Percentiles rank a stretch among this genome's conserved stretches.
phyloP scores from a whole-genome alignment of 2,113 vertebrate species.

The Tretioscincus oriximinensis region DNA sequence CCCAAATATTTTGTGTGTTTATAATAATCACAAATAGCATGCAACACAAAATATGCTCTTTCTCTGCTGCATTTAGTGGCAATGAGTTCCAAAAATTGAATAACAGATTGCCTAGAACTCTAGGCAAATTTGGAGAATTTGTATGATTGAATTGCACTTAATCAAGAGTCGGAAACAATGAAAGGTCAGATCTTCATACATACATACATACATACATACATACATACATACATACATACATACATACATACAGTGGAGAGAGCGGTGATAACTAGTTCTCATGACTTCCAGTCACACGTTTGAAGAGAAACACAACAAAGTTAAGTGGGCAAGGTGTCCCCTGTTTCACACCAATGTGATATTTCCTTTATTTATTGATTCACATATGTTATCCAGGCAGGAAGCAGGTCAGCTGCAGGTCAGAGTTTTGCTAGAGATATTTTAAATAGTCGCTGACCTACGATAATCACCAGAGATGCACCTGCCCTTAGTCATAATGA shows the following conservation, averaged over 20 bases:
- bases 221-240: too few relatives aligned
- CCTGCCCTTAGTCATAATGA: constrained; percentile 18
- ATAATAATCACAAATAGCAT: too few relatives aligned
- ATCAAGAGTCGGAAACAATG: too few relatives aligned
- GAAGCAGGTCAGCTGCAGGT: constrained; percentile 26
- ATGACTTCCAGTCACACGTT: neutral
- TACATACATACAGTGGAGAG: neutral
- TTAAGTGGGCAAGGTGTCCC: neutral
- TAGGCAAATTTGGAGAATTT: too few relatives aligned
- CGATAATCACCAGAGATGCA: constrained; percentile 18
- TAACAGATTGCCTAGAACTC: too few relatives aligned
- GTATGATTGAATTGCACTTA: too few relatives aligned
- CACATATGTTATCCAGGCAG: constrained; percentile 14
- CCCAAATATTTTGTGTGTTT: neutral
- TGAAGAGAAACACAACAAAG: neutral
- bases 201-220: too few relatives aligned
- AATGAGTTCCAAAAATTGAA: too few relatives aligned
- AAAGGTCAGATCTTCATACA: too few relatives aligned
- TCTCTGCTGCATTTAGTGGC: too few relatives aligned
- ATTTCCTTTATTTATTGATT: constrained; percentile 25
- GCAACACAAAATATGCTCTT: neutral
- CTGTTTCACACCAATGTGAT: constrained; percentile 8
- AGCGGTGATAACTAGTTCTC: neutral
- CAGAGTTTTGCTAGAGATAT: constrained; percentile 16
- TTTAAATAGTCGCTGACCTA: constrained; percentile 25